Conservation (phyloP, 2,113 vertebrate genomes). For the Chloropsis cyanopogon region DNA sequence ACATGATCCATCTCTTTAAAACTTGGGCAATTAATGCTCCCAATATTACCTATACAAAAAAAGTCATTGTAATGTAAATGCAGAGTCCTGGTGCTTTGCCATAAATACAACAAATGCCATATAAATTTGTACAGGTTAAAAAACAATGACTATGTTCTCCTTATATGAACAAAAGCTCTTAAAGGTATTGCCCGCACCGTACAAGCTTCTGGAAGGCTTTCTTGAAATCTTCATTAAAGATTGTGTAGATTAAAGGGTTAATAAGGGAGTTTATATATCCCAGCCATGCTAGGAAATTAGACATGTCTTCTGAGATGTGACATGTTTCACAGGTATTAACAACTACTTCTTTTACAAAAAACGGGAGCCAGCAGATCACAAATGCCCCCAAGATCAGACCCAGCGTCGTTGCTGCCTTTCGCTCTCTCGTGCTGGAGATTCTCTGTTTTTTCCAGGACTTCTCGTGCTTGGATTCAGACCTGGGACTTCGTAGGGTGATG, state of each 20-base stretch:
- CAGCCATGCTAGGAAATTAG: slow-evolving; percentile 94
- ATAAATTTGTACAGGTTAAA: slow-evolving; percentile 52
- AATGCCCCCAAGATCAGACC: slow-evolving; percentile 96
- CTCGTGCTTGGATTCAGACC: slow-evolving; percentile 77
- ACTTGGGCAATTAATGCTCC: not conserved
- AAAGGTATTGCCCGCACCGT: slow-evolving; percentile 83
- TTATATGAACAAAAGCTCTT: slow-evolving; percentile 43
- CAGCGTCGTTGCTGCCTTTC: slow-evolving; percentile 91
- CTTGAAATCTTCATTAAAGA: slow-evolving; percentile 99
- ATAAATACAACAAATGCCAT: slow-evolving; percentile 18
- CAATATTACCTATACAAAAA: slow-evolving; percentile 31
- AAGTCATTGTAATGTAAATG: not conserved
- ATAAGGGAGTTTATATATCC: slow-evolving; percentile 98
- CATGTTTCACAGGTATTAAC: slow-evolving; percentile 89
- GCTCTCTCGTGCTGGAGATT: slow-evolving; percentile 89
- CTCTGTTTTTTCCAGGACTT: slow-evolving; percentile 85
- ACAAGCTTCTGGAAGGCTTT: slow-evolving; percentile 97
- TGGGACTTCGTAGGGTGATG: slow-evolving; percentile 70
- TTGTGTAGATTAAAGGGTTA: slow-evolving; percentile 97
- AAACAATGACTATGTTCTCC: not conserved
- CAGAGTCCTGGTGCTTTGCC: slow-evolving; percentile 16
- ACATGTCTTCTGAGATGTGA: slow-evolving; percentile 85
- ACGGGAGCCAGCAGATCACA: slow-evolving; percentile 96
- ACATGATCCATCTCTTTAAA: slow-evolving; percentile 20
- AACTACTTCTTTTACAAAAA: slow-evolving; percentile 97